Conservation (phyloP, 1,140 invertebrate genomes). For the Paracyclopina nana region DNA sequence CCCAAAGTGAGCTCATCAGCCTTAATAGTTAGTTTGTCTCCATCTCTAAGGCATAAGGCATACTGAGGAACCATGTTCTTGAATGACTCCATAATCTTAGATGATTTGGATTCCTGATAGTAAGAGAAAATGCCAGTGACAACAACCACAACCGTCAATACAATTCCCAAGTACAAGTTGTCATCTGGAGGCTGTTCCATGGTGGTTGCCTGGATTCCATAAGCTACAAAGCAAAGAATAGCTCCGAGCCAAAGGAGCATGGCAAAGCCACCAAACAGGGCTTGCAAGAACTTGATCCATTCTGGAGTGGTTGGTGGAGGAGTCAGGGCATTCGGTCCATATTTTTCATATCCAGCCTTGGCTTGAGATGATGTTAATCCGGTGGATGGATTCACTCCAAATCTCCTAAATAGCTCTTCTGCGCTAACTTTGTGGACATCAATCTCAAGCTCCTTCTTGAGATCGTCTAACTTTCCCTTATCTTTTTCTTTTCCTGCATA, state of each 20-base stretch:
- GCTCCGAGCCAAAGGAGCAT: constrained; percentile 54
- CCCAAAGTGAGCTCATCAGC: constrained; percentile 50
- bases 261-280: constrained; percentile 49
- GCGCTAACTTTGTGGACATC: constrained; percentile 93
- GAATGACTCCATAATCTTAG: constrained; percentile 87
- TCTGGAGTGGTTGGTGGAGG: constrained; percentile 40
- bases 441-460: constrained; percentile 95
- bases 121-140: constrained; percentile 94
- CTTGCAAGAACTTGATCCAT: constrained; percentile 39
- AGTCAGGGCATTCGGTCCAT: constrained; percentile 48
- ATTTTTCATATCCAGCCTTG: constrained; percentile 28
- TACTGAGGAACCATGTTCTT: constrained; percentile 73
- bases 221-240: constrained; percentile 46
- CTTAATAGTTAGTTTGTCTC: constrained; percentile 35
- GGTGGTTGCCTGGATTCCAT: constrained; percentile 28
- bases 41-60: constrained; percentile 40
- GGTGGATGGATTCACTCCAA: constrained; percentile 49
- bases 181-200: constrained; percentile 27
- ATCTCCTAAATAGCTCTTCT: constrained; percentile 85
- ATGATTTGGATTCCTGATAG: constrained; percentile 91
- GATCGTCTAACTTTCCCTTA: constrained; percentile 52
- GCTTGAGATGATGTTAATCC: constrained; percentile 36
- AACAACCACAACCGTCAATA: constrained; percentile 82
- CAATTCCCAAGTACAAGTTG: constrained; percentile 73
- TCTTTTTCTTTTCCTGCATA: not conserved